phyloP scores from a whole-genome alignment of 2,888 invertebrate genomes.

The Pomacea canaliculata region DNA sequence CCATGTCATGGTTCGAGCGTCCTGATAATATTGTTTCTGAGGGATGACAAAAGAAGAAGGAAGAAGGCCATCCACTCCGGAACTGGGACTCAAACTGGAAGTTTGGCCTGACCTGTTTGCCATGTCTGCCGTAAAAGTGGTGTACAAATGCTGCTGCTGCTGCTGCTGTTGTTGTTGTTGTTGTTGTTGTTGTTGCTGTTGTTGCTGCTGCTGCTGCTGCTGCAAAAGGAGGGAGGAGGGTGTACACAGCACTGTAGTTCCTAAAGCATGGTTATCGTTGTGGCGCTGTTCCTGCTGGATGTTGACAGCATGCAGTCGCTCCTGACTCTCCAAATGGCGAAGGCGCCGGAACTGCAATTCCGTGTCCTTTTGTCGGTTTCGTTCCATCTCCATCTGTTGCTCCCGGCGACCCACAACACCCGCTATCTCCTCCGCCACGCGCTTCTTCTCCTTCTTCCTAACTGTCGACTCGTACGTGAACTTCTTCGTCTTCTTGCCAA shows the following conservation, averaged over 20 bases:
- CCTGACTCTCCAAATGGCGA: constrained; percentile 49
- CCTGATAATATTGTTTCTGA: too few relatives aligned
- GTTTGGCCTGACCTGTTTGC: constrained; percentile 19
- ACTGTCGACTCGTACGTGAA: constrained; percentile 41
- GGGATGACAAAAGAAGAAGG: too few relatives aligned
- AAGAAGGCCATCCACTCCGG: background rate
- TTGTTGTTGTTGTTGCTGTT: background rate
- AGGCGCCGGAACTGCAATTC: constrained; percentile 50
- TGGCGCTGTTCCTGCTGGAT: constrained; percentile 39
- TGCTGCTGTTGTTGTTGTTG: constrained; percentile 8
- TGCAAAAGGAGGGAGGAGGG: background rate
- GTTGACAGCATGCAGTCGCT: constrained; percentile 42
- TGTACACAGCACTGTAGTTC: background rate
- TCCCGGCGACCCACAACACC: constrained; percentile 45
- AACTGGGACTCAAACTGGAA: background rate
- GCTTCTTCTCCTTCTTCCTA: constrained; percentile 39
- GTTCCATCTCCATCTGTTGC: constrained; percentile 48
- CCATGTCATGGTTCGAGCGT: too few relatives aligned
- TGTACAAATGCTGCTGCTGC: constrained; percentile 6
- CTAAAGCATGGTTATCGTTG: constrained; percentile 37
- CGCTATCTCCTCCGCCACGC: constrained; percentile 33
- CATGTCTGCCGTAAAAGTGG: constrained; percentile 2
- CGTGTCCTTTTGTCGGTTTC: constrained; percentile 46
- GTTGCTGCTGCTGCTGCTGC: background rate
- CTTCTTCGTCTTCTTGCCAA: constrained; percentile 47